Evolutionary conservation across 2,797 vertebrate species (phyloP), one percentile per base, ranked within the genome.

Genomic region (Mormyrops boulengeri): DNA sequence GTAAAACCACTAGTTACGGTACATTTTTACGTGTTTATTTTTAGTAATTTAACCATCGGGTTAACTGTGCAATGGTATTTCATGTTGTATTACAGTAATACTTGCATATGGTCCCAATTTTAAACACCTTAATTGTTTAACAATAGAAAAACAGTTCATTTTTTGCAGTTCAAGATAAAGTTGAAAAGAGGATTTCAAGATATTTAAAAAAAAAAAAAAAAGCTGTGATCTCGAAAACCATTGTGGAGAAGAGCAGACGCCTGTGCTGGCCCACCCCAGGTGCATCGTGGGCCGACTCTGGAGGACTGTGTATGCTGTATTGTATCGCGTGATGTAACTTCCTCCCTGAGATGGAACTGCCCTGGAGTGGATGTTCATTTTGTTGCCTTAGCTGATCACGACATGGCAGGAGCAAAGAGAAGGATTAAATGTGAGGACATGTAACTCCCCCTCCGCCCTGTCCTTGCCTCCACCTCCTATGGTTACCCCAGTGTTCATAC

Each of bases 51-150:
- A 94, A 95, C 95, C 95, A 94, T 94, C 94, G n/a, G 94, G 95
- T 95, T 96, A 95, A 94, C 95, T 95, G 96, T 96, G 96, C 96
- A 95, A 95, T 96, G 96, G 95, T 96, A 95, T 93, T 96, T 95
- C 95, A 96, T 95, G 95, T 95, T 93, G 95, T 96, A 94, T 95
- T 95, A 95, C 94, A 96, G 94, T 96, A 95, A 94, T 94, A 93
- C 92, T 94, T 93, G 89, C 93, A 90, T 93, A 94, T 91, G 94
- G 94, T 93, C 92, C 94, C 94, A 94, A 93, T 94, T 94, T 60
- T 52, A 93, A 92, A 92, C 94, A 93, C 95, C 95, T 93, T 88
- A 86, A 91, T 92, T 93, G 94, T 95, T 93, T 94, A 93, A 92
- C 57, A 94, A 90, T 91, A 94, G 94, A 93, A 94, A 94, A 91